Percentiles rank a stretch among this genome's conserved stretches.
These are phyloP conservation scores for Micromys minutus DNA, from an alignment of 2,113 vertebrate genomes.

Conservation along the genomic window DNA sequence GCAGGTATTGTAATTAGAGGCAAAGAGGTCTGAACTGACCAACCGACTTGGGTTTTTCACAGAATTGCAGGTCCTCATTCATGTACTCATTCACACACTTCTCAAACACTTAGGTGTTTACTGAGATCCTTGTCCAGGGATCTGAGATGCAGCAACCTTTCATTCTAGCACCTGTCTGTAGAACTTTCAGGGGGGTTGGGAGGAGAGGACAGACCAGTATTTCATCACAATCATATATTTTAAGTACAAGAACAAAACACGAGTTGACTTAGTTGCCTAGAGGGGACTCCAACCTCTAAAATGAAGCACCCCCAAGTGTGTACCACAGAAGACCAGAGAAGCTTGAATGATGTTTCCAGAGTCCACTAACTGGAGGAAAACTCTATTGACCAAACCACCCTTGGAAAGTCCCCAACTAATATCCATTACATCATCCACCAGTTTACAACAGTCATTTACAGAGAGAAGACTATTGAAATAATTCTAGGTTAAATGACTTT, in stretches of 20 bases:
- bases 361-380: not conserved
- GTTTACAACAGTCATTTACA: not conserved
- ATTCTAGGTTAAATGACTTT: not conserved
- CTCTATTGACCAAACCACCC: too few relatives aligned
- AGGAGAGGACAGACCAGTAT: too few relatives aligned
- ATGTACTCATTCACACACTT: not conserved
- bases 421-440: not conserved
- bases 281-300: fast-evolving
- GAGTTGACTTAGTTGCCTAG: not conserved
- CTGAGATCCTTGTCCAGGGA: not conserved
- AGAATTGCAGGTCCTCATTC: not conserved
- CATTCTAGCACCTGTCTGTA: not conserved
- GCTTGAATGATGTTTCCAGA: too few relatives aligned
- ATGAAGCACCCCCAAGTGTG: not conserved
- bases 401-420: not conserved
- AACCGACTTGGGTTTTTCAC: not conserved
- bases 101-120: not conserved
- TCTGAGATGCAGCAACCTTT: not conserved
- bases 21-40: not conserved
- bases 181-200: not conserved
- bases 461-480: not conserved
- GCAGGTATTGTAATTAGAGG: not conserved
- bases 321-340: not conserved
- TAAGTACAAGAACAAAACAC: too few relatives aligned
- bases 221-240: too few relatives aligned